These are phyloP conservation scores for Panthera uncia DNA, from an alignment of 2,113 vertebrate genomes.

Conservation along the genomic window DNA sequence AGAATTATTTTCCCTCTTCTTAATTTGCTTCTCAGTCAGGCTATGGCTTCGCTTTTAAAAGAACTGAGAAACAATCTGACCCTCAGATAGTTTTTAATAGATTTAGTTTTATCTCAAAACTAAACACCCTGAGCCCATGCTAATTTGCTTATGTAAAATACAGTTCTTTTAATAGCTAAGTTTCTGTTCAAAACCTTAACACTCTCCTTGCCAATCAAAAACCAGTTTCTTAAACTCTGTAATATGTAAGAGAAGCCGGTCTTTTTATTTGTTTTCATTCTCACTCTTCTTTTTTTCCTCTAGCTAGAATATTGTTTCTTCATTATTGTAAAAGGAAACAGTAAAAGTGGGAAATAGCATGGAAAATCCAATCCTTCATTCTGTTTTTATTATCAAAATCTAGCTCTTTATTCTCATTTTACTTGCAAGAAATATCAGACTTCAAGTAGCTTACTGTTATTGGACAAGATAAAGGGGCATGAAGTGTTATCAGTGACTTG, in stretches of 20 bases:
- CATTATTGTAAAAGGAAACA: background rate
- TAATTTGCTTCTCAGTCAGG: conserved; percentile 47
- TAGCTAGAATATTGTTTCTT: conserved; percentile 17
- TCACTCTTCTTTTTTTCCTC: background rate
- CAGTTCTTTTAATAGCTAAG: conserved; percentile 28
- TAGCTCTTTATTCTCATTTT: conserved; percentile 22
- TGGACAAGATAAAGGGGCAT: background rate
- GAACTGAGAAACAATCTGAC: conserved; percentile 55
- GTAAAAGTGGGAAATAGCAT: background rate
- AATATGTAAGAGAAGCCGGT: background rate
- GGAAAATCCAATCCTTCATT: conserved; percentile 7
- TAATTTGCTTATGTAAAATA: conserved; percentile 45
- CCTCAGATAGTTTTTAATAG: conserved; percentile 43
- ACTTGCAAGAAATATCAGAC: conserved; percentile 35
- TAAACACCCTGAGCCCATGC: background rate
- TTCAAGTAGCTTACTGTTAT: conserved; percentile 22
- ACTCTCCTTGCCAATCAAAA: conserved; percentile 38
- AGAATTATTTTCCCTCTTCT: conserved; percentile 72
- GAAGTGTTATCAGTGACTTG: background rate
- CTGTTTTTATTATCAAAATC: conserved; percentile 5
- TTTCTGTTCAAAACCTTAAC: conserved; percentile 10
- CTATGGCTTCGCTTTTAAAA: conserved; percentile 47
- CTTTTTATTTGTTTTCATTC: background rate
- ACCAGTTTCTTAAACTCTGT: background rate
- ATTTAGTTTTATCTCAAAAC: conserved; percentile 57